Evolutionary conservation across 2,113 vertebrate species (phyloP).

Genomic region (Halichoerus grypus): DNA sequence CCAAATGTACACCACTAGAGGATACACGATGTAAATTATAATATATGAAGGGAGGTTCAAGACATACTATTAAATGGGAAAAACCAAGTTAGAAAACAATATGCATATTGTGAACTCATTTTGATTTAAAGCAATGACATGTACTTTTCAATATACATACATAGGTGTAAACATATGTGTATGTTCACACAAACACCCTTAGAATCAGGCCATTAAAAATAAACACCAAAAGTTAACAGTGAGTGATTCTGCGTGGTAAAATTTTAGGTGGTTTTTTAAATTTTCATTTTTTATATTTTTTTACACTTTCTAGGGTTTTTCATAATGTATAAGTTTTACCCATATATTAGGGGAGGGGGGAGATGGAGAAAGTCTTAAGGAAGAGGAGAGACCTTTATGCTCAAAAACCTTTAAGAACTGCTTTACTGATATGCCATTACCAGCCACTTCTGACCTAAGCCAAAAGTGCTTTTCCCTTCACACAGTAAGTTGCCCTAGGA

Average conservation of each 20-base stretch:
- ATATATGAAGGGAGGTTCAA: background rate
- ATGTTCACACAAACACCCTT: background rate
- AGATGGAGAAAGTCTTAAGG: background rate
- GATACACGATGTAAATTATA: background rate
- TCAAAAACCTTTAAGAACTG: slow-evolving; percentile 6
- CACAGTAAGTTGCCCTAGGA: background rate
- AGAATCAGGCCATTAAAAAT: background rate
- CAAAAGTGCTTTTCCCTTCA: background rate
- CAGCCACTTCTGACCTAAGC: background rate
- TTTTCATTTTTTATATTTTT: slow-evolving; percentile 16
- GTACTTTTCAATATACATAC: background rate
- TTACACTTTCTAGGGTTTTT: background rate
- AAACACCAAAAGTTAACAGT: background rate
- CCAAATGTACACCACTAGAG: background rate
- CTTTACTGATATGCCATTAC: background rate
- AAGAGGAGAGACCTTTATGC: background rate
- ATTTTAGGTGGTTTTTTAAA: background rate
- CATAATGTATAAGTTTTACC: background rate
- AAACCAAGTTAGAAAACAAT: background rate
- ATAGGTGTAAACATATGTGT: background rate
- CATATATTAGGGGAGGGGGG: background rate
- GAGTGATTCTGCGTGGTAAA: background rate
- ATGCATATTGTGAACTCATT: background rate
- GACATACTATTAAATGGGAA: background rate
- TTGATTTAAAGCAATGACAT: slow-evolving; percentile 29